phyloP scores from a whole-genome alignment of 2,797 vertebrate genomes.

The Hippoglossus hippoglossus region DNA sequence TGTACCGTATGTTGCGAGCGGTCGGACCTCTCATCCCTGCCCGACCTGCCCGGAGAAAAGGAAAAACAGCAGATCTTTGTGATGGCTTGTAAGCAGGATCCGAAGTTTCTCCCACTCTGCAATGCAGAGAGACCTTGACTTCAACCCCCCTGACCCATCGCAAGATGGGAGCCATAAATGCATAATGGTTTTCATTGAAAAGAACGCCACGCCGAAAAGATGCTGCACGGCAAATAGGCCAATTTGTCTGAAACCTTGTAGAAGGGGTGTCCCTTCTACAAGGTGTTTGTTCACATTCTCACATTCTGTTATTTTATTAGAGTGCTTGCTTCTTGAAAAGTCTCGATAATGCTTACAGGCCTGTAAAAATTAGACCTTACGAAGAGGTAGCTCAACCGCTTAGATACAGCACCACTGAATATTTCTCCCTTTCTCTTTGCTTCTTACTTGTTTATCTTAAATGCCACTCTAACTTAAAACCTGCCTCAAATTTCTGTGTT shows the following conservation, averaged over 20 bases:
- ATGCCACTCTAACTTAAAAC: conserved; percentile 31
- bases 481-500: conserved; percentile 12
- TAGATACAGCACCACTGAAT: conserved; percentile 29
- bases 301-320: conserved; percentile 52
- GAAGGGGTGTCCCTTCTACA: conserved; percentile 28
- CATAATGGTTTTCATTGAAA: conserved; percentile 65
- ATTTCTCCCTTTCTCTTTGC: conserved; percentile 8
- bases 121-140: conserved; percentile 64
- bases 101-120: conserved; percentile 65
- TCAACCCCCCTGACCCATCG: conserved; percentile 32
- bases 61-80: conserved; percentile 70
- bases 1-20: conserved; percentile 12
- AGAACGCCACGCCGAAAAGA: conserved; percentile 29
- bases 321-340: conserved; percentile 55
- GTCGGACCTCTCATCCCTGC: conserved; percentile 21
- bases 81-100: conserved; percentile 50
- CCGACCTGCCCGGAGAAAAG: conserved; percentile 17
- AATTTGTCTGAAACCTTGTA: conserved; percentile 65
- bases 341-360: conserved; percentile 25
- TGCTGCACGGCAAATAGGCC: conserved; percentile 56
- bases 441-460: conserved; percentile 54
- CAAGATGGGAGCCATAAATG: conserved; percentile 55
- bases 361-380: conserved; percentile 53
- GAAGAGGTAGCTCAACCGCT: conserved; percentile 39
- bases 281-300: conserved; percentile 53